Percentiles rank a stretch among this genome's conserved stretches.
phyloP scores from a whole-genome alignment of 2,113 vertebrate genomes.

The Tringa solitaria region DNA sequence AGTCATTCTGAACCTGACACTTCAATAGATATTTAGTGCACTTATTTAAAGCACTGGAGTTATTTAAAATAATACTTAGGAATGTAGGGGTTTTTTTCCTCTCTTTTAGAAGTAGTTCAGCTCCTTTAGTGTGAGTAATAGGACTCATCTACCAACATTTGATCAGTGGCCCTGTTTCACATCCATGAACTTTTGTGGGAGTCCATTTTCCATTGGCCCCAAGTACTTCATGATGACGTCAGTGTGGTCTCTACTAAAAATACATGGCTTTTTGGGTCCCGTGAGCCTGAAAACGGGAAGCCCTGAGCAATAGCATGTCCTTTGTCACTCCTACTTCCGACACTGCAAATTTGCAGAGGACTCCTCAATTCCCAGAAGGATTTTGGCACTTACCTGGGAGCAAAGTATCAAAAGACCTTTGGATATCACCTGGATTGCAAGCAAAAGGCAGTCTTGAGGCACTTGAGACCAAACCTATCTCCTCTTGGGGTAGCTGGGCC shows the following conservation, averaged over 20 bases:
- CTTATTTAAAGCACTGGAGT: not conserved
- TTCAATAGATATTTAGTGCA: not conserved
- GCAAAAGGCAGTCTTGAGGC: not conserved
- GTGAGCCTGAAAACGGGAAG: not conserved
- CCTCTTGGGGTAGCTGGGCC: not conserved
- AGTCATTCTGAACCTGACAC: not conserved
- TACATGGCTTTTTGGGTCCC: not conserved
- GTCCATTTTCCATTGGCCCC: not conserved
- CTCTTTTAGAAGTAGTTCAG: not conserved
- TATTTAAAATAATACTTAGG: not conserved
- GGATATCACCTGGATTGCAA: not conserved
- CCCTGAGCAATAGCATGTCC: not conserved
- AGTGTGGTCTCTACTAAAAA: not conserved
- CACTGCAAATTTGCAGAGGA: not conserved
- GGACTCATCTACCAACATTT: not conserved
- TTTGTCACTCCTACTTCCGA: not conserved
- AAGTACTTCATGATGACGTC: not conserved
- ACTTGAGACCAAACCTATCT: not conserved
- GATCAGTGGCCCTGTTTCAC: not conserved
- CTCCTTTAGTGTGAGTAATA: not conserved
- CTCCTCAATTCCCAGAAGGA: not conserved
- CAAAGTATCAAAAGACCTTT: not conserved
- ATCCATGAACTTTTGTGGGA: not conserved
- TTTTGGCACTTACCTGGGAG: not conserved
- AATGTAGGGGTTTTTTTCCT: not conserved